Evolutionary conservation across 1,140 invertebrate genomes (phyloP), one percentile per base, ranked within the genome.

Genomic region (Archivesica marissinica): DNA sequence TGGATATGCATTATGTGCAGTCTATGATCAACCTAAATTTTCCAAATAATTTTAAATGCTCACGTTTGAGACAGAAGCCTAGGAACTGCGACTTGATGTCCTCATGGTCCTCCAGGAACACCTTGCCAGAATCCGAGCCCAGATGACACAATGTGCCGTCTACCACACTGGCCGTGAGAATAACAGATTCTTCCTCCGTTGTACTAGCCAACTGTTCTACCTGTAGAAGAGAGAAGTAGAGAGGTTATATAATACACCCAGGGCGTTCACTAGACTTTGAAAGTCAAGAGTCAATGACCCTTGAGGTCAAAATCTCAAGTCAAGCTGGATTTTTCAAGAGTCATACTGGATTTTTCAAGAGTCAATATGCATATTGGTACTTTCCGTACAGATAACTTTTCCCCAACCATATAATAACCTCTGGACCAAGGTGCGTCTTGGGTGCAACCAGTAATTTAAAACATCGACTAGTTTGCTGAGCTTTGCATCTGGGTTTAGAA

Each of bases 61-160:
- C 41, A 76, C 50, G 33, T 59, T 56, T 76, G 15, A 56, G 47
- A 38, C 50, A 76, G 54, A 76, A 76, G 50, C 74, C 74, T 4
- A 56, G 74, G 25, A 76, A 76, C 74, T 76, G 74, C 2, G 74
- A 76, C 30, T 76, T 76, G 33, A 76, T 76, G 59, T 76, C 74
- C n/a, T 76, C 74, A 59, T 76, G 74, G 28, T 76, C 74, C 28
- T 76, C 74, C 6, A 76, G 17, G 74, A 76, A 76, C 6, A 76
- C 54, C 30, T 76, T 76, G 17, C 74, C 74, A 13, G 74, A 76
- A 35, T 56, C 47, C 39, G 74, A 76, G 30, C 74, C 74, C 1
- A 76, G 52, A 59, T 76, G 74, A 76, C 74, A 76, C 30, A 76
- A 28, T 25, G 74, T 76, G 13, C 74, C 74, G 59, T 76, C 74